A percentile compares a stretch with the other conserved stretches of the same genome.
phyloP scores from a whole-genome alignment of 2,797 vertebrate species.

The Petrocephalus schoutedeni region DNA sequence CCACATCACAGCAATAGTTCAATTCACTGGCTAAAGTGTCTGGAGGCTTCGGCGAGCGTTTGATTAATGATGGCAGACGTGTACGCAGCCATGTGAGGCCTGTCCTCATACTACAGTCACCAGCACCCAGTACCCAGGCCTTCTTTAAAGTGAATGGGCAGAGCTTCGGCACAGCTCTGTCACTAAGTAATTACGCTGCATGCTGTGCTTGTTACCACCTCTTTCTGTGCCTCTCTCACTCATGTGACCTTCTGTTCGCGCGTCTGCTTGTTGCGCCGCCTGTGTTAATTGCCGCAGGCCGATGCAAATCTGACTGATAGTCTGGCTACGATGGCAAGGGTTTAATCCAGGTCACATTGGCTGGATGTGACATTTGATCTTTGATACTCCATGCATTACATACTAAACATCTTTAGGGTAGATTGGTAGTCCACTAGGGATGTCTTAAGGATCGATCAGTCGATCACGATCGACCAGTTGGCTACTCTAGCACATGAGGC shows the following conservation, averaged over 20 bases:
- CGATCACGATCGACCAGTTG: neutral
- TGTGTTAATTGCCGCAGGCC: neutral
- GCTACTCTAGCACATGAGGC: neutral
- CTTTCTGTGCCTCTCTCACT: neutral
- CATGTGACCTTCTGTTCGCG: neutral
- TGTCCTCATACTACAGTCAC: neutral
- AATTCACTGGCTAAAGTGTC: neutral
- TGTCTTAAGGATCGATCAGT: neutral
- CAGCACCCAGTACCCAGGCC: too few species aligned
- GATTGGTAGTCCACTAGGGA: neutral
- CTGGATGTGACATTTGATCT: neutral
- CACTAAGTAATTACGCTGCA: neutral
- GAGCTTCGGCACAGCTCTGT: neutral
- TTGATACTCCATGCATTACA: neutral
- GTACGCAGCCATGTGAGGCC: neutral
- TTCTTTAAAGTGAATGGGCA: neutral
- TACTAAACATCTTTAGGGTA: neutral
- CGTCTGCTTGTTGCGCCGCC: neutral
- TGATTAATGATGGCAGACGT: neutral
- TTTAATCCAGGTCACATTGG: neutral
- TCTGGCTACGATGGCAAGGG: neutral
- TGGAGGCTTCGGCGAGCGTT: neutral
- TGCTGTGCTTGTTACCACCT: neutral
- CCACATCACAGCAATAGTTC: neutral
- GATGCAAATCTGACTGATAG: neutral